Conservation (phyloP, 2,888 invertebrate species). For the Hyalella azteca region DNA sequence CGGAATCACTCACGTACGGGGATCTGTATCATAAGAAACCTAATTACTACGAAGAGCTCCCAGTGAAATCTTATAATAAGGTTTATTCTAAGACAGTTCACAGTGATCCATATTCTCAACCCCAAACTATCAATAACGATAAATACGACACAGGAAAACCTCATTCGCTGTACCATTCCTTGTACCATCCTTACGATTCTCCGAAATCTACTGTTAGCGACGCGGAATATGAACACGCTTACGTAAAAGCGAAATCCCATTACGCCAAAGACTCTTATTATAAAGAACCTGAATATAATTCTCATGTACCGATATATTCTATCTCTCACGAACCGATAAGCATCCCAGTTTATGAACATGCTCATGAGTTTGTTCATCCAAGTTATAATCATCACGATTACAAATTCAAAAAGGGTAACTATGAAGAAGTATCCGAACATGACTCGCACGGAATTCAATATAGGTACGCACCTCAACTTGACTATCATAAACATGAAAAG, state of each 20-base stretch:
- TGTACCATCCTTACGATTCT: background rate
- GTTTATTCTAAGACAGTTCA: background rate
- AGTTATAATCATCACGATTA: background rate
- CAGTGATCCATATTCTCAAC: background rate
- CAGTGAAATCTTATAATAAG: background rate
- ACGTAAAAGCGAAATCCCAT: slow-evolving; percentile 6
- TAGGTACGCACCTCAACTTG: background rate
- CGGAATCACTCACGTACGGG: background rate
- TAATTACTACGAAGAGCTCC: background rate
- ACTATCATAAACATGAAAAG: background rate
- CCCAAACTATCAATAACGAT: background rate
- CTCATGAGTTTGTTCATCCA: background rate
- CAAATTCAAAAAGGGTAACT: background rate
- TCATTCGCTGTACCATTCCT: background rate
- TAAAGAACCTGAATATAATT: background rate
- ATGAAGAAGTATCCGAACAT: background rate
- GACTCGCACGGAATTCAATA: background rate
- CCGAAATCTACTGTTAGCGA: background rate
- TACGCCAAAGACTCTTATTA: background rate
- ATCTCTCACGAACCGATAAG: background rate
- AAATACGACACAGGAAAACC: background rate
- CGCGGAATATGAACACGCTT: slow-evolving; percentile 5
- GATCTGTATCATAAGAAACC: background rate
- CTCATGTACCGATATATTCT: background rate
- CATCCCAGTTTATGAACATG: background rate